phyloP scores from a whole-genome alignment of 1,140 invertebrate species.

The Brachionus rotundiformis region DNA sequence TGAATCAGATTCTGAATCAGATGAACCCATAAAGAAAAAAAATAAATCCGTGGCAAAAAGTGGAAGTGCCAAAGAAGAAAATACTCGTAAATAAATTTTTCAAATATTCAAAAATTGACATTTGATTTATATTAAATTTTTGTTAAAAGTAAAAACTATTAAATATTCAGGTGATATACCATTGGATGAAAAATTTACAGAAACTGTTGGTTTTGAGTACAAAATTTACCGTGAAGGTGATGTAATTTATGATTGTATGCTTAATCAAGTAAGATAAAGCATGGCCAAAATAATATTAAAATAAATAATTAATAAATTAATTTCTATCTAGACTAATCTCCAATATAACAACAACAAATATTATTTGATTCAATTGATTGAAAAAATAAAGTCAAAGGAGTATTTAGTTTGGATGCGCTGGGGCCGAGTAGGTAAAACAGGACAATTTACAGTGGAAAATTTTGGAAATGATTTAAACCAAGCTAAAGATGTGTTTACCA shows the following conservation, averaged over 20 bases:
- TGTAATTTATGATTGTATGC: slow-evolving; percentile 19
- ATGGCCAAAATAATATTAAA: neutral
- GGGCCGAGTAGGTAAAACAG: slow-evolving; percentile 50
- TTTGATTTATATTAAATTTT: neutral
- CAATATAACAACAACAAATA: slow-evolving; percentile 51
- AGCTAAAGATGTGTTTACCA: slow-evolving; percentile 41
- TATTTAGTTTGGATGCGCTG: slow-evolving; percentile 50
- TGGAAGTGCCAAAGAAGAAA: neutral
- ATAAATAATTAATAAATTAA: neutral
- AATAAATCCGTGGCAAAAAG: neutral
- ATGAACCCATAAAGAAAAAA: slow-evolving; percentile 17
- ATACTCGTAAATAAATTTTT: neutral
- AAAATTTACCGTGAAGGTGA: slow-evolving; percentile 48
- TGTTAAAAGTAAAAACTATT: slow-evolving; percentile 17
- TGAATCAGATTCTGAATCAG: neutral
- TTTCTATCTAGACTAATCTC: slow-evolving; percentile 39
- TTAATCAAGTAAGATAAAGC: slow-evolving; percentile 52
- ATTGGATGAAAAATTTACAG: slow-evolving; percentile 48
- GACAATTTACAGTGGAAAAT: slow-evolving; percentile 21
- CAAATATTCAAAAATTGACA: no score
- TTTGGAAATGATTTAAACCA: slow-evolving; percentile 46
- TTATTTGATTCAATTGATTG: slow-evolving; percentile 51
- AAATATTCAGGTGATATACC: slow-evolving; percentile 49
- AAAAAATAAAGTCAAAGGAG: neutral
- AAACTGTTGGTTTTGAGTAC: slow-evolving; percentile 34